Conservation (phyloP, 1,140 invertebrate species). For the Calephelis nemesis region DNA sequence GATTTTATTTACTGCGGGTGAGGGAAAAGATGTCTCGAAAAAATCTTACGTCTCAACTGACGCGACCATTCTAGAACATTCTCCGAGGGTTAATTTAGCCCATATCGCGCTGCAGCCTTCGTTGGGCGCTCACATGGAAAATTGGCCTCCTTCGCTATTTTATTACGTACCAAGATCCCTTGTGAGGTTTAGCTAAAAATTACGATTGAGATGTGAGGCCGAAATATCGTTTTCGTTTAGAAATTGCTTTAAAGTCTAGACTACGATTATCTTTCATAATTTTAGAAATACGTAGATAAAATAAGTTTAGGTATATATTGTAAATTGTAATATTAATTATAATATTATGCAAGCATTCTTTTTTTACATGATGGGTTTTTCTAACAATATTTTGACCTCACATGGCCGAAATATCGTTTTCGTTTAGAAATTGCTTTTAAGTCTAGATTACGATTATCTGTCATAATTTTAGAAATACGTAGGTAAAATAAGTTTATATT, state of each 20-base stretch:
- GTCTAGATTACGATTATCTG: slow-evolving; percentile 8
- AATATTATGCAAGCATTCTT: no score
- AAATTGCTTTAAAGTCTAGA: slow-evolving; percentile 28
- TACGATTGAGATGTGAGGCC: slow-evolving; percentile 30
- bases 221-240: slow-evolving; percentile 35
- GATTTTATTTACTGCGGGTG: no score
- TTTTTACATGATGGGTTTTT: no score
- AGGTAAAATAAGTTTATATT: no score
- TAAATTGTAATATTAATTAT: no score
- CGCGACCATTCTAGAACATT: slow-evolving; percentile 40
- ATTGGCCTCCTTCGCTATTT: slow-evolving; percentile 61
- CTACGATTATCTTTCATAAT: slow-evolving; percentile 6
- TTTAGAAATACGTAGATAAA: not conserved
- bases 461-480: not conserved
- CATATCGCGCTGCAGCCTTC: slow-evolving; percentile 47
- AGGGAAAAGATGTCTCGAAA: no score
- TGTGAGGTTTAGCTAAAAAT: slow-evolving; percentile 47
- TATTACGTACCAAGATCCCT: slow-evolving; percentile 64
- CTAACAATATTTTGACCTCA: no score
- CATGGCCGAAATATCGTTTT: slow-evolving; percentile 31
- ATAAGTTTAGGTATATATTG: no score
- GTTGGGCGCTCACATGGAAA: slow-evolving; percentile 59
- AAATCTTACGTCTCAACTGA: not conserved
- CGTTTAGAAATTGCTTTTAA: slow-evolving; percentile 32
- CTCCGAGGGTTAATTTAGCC: slow-evolving; percentile 59